phyloP scores from a whole-genome alignment of 92 coral and sea anemone genomes.

The Zoanthus solanderi region DNA sequence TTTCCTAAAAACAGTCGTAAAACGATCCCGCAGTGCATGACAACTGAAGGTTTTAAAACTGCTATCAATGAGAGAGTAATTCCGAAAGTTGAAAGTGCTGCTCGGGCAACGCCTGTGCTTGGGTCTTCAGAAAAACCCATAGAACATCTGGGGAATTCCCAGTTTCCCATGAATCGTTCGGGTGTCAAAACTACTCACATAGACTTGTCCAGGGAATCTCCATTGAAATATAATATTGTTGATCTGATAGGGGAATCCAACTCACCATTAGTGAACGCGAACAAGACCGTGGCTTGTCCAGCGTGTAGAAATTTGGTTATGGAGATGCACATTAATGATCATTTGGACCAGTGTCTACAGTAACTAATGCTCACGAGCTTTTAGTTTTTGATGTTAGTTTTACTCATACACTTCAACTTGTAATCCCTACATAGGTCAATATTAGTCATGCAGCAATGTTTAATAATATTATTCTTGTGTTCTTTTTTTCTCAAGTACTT shows the following conservation, averaged over 20 bases:
- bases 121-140: slow-evolving; percentile 49
- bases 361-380: not conserved
- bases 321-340: slow-evolving; percentile 65
- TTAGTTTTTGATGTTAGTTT: not conserved
- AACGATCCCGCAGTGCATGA: slow-evolving; percentile 36
- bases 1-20: slow-evolving; percentile 47
- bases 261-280: not conserved
- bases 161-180: not conserved
- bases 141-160: slow-evolving; percentile 38
- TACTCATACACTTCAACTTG: no score
- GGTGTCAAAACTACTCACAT: not conserved
- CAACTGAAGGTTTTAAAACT: slow-evolving; percentile 83
- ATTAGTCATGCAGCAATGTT: no score
- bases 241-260: slow-evolving; percentile 18
- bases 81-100: not conserved
- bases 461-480: no score
- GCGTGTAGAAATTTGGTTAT: slow-evolving; percentile 69
- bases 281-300: slow-evolving; percentile 75
- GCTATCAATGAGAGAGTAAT: not conserved
- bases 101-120: slow-evolving; percentile 10
- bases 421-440: no score
- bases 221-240: slow-evolving; percentile 6
- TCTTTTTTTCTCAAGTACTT: no score
- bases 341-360: slow-evolving; percentile 78
- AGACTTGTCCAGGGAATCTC: slow-evolving; percentile 33